These are phyloP conservation scores for Papilio machaon DNA, from an alignment of 1,140 invertebrate genomes.

Conservation along the genomic window DNA sequence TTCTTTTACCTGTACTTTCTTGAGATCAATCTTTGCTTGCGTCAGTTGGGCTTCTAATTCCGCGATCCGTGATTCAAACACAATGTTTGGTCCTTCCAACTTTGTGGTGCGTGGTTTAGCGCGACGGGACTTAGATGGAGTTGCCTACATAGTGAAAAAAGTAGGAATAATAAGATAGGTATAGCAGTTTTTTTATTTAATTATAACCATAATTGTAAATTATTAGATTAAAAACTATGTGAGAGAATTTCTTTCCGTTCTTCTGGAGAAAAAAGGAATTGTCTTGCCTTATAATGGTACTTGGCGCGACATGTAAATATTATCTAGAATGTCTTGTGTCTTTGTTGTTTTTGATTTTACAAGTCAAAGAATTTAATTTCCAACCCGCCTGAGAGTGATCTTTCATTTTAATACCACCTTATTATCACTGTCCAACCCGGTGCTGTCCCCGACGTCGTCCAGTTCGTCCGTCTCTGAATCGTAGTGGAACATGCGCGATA, in stretches of 20 bases:
- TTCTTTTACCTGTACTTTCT: constrained; percentile 83
- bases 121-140: constrained; percentile 62
- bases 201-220: no score
- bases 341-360: no score
- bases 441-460: constrained; percentile 73
- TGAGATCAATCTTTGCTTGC: constrained; percentile 88
- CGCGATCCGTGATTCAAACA: constrained; percentile 91
- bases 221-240: no score
- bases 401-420: constrained; percentile 57
- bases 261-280: no score
- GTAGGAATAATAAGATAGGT: neutral
- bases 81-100: constrained; percentile 85
- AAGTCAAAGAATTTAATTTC: neutral
- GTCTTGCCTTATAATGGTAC: no score
- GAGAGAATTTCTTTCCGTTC: no score
- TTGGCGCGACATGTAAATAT: no score
- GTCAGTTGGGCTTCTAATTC: constrained; percentile 91
- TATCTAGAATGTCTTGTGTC: no score
- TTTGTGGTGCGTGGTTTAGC: constrained; percentile 64
- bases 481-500: constrained; percentile 77
- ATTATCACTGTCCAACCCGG: constrained; percentile 75
- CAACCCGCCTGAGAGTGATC: neutral
- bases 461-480: constrained; percentile 80
- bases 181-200: neutral
- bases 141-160: constrained; percentile 47